Evolutionary conservation across 1,140 invertebrate genomes (phyloP).

Genomic region (Galendromus occidentalis): DNA sequence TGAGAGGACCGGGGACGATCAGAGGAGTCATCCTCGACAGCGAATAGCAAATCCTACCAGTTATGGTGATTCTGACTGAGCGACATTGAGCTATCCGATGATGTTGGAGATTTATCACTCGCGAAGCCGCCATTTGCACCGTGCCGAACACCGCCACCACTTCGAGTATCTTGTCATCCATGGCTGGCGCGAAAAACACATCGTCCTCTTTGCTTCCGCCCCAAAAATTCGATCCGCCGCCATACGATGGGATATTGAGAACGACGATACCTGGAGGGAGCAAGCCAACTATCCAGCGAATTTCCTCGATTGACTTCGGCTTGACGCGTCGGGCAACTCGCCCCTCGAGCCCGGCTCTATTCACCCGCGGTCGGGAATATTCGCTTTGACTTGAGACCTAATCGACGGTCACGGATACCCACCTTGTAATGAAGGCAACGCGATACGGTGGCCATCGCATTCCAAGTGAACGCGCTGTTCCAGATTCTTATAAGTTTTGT

Average conservation of each 20-base stretch:
- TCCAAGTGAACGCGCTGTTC: conserved; percentile 81
- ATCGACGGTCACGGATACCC: background rate
- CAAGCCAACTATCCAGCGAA: too few species aligned
- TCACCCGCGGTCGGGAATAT: too few species aligned
- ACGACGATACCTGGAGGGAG: conserved; percentile 52
- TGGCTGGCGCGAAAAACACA: conserved; percentile 61
- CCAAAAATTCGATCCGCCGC: conserved; percentile 98
- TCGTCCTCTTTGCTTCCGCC: conserved; percentile 72
- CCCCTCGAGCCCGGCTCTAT: too few species aligned
- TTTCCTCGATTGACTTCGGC: too few species aligned
- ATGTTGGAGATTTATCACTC: conserved; percentile 81
- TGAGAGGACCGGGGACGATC: too few species aligned
- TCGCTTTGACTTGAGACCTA: too few species aligned
- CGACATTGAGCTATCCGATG: conserved; percentile 91
- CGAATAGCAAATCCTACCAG: conserved; percentile 36
- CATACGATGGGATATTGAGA: conserved; percentile 87
- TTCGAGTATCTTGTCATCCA: conserved; percentile 79
- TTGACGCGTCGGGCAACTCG: too few species aligned
- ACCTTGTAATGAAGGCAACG: conserved; percentile 69
- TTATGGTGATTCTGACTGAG: conserved; percentile 80
- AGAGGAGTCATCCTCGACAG: conserved; percentile 5
- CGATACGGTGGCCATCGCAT: conserved; percentile 75
- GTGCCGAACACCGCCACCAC: conserved; percentile 91
- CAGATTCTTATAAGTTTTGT: conserved; percentile 82
- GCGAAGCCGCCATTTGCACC: conserved; percentile 85